Evolutionary conservation across 1,140 invertebrate species (phyloP).

Genomic region (Drosophila chauvacae): DNA sequence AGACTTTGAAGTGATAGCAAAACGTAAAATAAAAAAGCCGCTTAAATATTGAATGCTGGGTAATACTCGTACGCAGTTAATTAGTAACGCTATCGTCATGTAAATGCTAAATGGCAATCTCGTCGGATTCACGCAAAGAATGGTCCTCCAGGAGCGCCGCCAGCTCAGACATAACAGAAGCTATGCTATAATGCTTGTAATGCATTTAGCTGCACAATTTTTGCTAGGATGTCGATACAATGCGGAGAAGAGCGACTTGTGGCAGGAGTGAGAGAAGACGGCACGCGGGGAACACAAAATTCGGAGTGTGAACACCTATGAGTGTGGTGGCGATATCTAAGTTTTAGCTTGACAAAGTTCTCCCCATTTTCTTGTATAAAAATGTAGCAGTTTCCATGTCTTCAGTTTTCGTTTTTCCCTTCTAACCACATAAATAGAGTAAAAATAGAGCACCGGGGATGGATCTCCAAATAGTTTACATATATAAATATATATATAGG

Average conservation of each 20-base stretch:
- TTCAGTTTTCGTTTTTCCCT: slow-evolving; percentile 42
- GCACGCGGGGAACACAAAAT: slow-evolving; percentile 2
- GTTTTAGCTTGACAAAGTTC: slow-evolving; percentile 8
- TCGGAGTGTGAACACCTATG: slow-evolving; percentile 13
- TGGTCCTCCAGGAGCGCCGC: slow-evolving; percentile 21
- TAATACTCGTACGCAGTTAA: slow-evolving; percentile 47
- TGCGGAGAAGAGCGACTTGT: slow-evolving; percentile 6
- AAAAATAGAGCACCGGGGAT: slow-evolving; percentile 76
- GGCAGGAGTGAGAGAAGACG: slow-evolving; percentile 17
- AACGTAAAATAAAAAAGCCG: slow-evolving; percentile 62
- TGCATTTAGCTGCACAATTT: slow-evolving; percentile 11
- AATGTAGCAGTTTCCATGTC: slow-evolving; percentile 45
- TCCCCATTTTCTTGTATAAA: slow-evolving; percentile 47
- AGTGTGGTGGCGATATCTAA: slow-evolving; percentile 12
- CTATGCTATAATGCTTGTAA: slow-evolving; percentile 7
- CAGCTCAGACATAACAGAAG: slow-evolving; percentile 19
- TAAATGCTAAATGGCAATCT: slow-evolving; percentile 54
- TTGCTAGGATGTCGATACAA: slow-evolving; percentile 18
- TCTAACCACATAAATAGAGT: slow-evolving; percentile 72
- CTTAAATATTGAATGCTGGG: slow-evolving; percentile 31
- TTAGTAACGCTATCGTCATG: slow-evolving; percentile 36
- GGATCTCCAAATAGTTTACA: slow-evolving; percentile 80
- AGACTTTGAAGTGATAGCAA: slow-evolving; percentile 45
- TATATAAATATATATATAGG: slow-evolving; percentile 69
- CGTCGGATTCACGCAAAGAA: slow-evolving; percentile 29